These are phyloP conservation scores for Nesometra sesokonis DNA, from an alignment of 35 echinoderm and acorn worm species.

Conservation along the genomic window DNA sequence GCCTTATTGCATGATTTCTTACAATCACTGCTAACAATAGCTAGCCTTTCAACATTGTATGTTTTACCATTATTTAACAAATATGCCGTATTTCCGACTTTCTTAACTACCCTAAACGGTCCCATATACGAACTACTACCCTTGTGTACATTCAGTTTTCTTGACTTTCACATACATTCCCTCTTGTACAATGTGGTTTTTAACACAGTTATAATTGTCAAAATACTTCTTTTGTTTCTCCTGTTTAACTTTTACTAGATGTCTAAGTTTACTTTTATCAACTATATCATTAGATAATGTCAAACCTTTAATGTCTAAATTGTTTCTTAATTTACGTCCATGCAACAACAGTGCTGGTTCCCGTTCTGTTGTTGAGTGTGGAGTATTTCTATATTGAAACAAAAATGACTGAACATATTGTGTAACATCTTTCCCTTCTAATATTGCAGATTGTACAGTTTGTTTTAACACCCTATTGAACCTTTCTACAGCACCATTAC, in stretches of 20 bases:
- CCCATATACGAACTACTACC: no score
- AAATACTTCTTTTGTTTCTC: background rate
- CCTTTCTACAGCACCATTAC: constrained; percentile 52
- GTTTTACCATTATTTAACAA: no score
- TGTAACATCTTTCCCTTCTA: constrained; percentile 7
- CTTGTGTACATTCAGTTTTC: no score
- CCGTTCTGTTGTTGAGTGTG: background rate
- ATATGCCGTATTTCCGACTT: no score
- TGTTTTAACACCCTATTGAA: constrained; percentile 36
- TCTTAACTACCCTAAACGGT: no score
- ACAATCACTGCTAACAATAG: no score
- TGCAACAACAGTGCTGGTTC: background rate
- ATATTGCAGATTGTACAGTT: constrained; percentile 6
- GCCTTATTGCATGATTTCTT: no score
- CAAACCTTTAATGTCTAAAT: background rate
- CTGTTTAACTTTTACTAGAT: background rate
- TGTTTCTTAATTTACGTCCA: background rate
- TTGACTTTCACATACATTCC: background rate
- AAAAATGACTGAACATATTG: no score
- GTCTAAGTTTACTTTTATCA: background rate
- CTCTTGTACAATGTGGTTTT: background rate
- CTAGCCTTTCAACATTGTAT: no score
- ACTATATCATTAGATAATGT: background rate
- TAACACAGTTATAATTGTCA: background rate
- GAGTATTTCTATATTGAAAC: background rate